These are phyloP conservation scores for Megathymus violae DNA, from an alignment of 1,140 invertebrate species.

Conservation along the genomic window DNA sequence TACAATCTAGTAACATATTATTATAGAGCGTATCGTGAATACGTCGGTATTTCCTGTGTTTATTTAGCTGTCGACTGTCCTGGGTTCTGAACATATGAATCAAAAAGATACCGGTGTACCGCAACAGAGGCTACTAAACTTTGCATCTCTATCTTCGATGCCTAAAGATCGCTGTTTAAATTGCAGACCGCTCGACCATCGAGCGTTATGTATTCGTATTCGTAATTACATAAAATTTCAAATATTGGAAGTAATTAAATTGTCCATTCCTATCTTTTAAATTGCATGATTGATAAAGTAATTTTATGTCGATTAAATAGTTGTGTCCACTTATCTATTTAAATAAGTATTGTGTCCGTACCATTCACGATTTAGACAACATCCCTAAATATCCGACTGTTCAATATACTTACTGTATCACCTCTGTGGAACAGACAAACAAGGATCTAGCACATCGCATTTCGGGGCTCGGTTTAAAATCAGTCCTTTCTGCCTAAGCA, in stretches of 20 bases:
- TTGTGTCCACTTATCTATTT: constrained; percentile 52
- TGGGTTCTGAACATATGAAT: constrained; percentile 4
- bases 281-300: constrained; percentile 44
- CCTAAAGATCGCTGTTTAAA: constrained; percentile 13
- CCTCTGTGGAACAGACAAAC: constrained; percentile 12
- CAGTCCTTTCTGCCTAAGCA: constrained; percentile 32
- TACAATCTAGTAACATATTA: background rate
- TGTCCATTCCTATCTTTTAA: constrained; percentile 59
- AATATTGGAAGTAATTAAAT: constrained; percentile 48
- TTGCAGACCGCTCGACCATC: constrained; percentile 16
- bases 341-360: constrained; percentile 60
- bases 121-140: constrained; percentile 24
- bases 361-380: constrained; percentile 47
- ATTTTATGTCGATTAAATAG: constrained; percentile 41
- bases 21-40: background rate
- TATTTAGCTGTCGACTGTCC: background rate
- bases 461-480: constrained; percentile 32
- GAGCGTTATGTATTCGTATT: constrained; percentile 23
- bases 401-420: constrained; percentile 19
- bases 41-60: background rate
- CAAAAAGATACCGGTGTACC: constrained; percentile 24
- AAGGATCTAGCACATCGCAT: constrained; percentile 11
- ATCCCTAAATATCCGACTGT: constrained; percentile 7
- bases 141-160: constrained; percentile 16
- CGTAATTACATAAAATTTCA: constrained; percentile 31